Evolutionary conservation across 64 coral and sea anemone species (phyloP), one percentile per base, ranked within the genome.

Genomic region (Montipora capricornis): DNA sequence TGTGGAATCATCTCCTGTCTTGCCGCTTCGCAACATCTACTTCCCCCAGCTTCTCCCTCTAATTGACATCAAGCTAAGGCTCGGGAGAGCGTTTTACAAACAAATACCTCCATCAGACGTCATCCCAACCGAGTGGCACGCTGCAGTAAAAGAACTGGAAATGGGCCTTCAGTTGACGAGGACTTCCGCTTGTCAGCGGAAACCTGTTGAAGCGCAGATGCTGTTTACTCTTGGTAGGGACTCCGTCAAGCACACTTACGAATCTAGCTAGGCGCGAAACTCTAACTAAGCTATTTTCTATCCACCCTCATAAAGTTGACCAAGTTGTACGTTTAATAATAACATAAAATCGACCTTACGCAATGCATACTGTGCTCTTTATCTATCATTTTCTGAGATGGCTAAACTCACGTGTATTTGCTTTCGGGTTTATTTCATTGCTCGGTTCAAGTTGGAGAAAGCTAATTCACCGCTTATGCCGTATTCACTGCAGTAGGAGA

Each of bases 171-270:
- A 94, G 52, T 76, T 97, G 26, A 51, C 88, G 46, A 84, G 93
- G 37, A 49, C 59, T 3, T 71, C 85, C 76, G 79, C 93, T 67
- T 92, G 78, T 68, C 71, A 90, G 51, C 79, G 83, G 68, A 91
- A 92, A 66, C 68, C 92, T 77, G 17, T 99, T 53, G 95, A 91
- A 90, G 92, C 92, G n/a, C 95, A 94, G 66, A 58, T 99, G 64
- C 47, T 99, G 87, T 90, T 96, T 71, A 94, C 90, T 75, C 89
- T 96, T 75, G 95, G 98, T 96, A 96, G 29, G 91, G n/a, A 24
- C 13, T 49, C 45, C 44, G 11, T 16, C 0, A 11, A 12, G 9
- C 9, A 64, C 9, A 14, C 3, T 64, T 16, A 64, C 52, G 13
- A 57, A 8, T 57, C 53, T 8, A 57, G 53, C 11, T 57, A 57